Evolutionary conservation across 64 coral and sea anemone species (phyloP), one percentile per base, ranked within the genome.

Genomic region (Actinia tenebrosa): DNA sequence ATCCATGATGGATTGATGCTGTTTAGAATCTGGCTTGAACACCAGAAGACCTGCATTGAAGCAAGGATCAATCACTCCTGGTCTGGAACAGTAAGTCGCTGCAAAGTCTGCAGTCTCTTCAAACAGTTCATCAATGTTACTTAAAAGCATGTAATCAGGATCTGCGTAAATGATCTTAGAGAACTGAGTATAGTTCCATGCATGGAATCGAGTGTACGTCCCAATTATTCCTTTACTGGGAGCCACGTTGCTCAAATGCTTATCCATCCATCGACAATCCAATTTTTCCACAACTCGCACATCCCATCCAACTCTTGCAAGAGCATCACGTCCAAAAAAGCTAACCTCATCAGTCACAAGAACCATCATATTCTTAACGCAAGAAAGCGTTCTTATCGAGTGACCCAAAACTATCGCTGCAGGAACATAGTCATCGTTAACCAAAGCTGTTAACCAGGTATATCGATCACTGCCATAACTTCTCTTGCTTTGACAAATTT

Each of bases 41-140:
- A 89, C 81, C 3, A 89, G 1, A 19, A 93, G 53, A 16, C 87
- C 91, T 54, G 91, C 91, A 89, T 93, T 93, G 25, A 93, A 93
- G 23, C 87, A 89, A 54, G 87, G 87, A 75, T 93, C 82, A n/a
- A 93, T 37, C 0, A 89, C 56, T 80, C 91, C 91, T 16, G 87
- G 87, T 86, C 91, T 59, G 5, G 81, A 62, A 64, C 87, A 77
- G 19, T 80, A 66, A 3, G 87, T 82, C 5, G 91, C 91, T 14
- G 91, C 69, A 52, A 93, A 93, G 30, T 89, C 87, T 10, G 45
- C 87, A 23, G 66, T 10, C 30, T 66, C 75, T 16, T 80, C 87
- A 62, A 93, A 93, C n/a, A 93, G 87, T 50, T 89, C 87, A 86
- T 93, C 87, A 56, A 93, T 93, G 56, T 50, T 93, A 50, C 59